phyloP scores from a whole-genome alignment of 2,797 vertebrate species.

The Spinus pinus region DNA sequence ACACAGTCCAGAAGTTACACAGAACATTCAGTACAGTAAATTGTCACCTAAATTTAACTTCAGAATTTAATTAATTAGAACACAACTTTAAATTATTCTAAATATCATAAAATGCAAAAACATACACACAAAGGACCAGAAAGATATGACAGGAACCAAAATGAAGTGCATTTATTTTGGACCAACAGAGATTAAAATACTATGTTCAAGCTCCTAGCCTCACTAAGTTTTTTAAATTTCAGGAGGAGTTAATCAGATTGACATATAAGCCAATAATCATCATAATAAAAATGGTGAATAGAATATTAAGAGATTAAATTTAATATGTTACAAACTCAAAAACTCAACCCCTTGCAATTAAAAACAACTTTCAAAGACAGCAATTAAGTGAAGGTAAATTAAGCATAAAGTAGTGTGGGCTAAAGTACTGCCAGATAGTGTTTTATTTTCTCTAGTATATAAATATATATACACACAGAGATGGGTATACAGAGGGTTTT shows the following conservation, averaged over 20 bases:
- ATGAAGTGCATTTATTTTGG: not conserved
- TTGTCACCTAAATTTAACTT: not conserved
- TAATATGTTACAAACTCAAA: not conserved
- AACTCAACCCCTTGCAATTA: not conserved
- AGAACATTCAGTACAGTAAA: not conserved
- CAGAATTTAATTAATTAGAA: not conserved
- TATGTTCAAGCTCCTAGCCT: not conserved
- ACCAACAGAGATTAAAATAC: not conserved
- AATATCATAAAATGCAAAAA: not conserved
- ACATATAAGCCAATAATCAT: not conserved
- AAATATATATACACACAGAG: accelerated
- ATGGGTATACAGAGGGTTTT: not conserved
- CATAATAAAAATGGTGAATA: not conserved
- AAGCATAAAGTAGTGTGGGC: not conserved
- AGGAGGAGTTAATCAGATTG: not conserved
- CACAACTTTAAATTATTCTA: not conserved
- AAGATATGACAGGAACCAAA: not conserved
- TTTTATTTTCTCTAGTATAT: not conserved
- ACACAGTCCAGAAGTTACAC: not conserved
- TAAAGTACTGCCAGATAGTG: not conserved
- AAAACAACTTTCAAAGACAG: not conserved
- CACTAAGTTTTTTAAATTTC: not conserved
- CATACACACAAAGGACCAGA: not conserved
- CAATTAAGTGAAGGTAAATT: not conserved
- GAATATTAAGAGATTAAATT: not conserved